A percentile compares a stretch with the other conserved stretches of the same genome.
Conservation (phyloP, 2,797 vertebrate species). For the Hipposideros larvatus region DNA sequence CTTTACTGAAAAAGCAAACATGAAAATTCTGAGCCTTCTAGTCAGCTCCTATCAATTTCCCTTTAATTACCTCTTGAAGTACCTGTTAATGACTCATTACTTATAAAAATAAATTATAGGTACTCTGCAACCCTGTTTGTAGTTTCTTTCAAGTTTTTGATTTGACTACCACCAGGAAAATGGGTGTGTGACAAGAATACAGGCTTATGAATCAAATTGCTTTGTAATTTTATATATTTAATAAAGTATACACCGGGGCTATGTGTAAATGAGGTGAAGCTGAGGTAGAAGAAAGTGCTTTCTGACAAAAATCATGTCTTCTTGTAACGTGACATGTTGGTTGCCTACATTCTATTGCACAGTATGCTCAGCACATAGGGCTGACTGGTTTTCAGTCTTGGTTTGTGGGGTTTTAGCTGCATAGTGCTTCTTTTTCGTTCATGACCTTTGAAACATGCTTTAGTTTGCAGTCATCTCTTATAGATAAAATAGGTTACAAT, state of each 20-base stretch:
- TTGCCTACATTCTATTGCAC: accelerated
- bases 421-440: not conserved
- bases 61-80: constrained; percentile 72
- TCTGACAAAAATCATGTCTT: not conserved
- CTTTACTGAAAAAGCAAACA: constrained; percentile 63
- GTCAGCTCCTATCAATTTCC: constrained; percentile 48
- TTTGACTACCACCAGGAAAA: not conserved
- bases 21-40: not conserved
- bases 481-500: not conserved
- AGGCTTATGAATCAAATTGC: not conserved
- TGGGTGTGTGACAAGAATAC: no score
- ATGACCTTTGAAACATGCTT: not conserved
- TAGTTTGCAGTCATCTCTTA: not conserved
- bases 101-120: constrained; percentile 71
- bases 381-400: not conserved
- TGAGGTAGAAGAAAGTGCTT: not conserved
- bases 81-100: constrained; percentile 72
- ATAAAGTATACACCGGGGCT: not conserved
- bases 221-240: constrained; percentile 50
- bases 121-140: not conserved
- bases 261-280: not conserved
- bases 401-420: not conserved
- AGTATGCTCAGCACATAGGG: not conserved
- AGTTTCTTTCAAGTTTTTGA: constrained; percentile 59
- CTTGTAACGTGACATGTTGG: accelerated